Conservation (phyloP, 2,888 invertebrate species). For the Gastrophysa polygoni region DNA sequence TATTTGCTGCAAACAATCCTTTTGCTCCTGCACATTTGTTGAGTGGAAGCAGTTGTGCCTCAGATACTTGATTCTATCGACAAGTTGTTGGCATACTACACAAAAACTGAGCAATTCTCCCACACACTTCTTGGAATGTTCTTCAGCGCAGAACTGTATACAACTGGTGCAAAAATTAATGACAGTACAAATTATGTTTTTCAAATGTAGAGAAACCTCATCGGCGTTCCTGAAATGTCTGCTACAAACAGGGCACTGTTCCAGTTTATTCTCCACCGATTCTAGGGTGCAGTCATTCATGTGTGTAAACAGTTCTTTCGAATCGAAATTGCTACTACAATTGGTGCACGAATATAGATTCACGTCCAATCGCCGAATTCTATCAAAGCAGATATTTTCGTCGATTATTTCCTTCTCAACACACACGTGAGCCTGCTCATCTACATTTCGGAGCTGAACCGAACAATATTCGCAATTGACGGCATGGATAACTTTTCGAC, state of each 20-base stretch:
- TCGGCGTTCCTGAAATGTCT: neutral
- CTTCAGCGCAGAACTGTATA: neutral
- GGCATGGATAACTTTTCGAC: too few species aligned
- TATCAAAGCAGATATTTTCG: too few species aligned
- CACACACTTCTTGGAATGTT: neutral
- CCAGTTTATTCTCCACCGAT: neutral
- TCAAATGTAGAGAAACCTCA: neutral
- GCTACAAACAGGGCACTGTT: neutral
- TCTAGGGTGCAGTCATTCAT: neutral
- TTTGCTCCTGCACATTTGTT: neutral
- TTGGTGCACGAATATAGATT: neutral
- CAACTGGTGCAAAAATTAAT: constrained; percentile 3
- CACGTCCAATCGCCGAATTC: neutral
- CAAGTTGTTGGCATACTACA: neutral
- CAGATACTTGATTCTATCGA: neutral
- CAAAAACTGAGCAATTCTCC: neutral
- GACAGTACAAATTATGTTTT: neutral
- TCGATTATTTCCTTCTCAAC: too few species aligned
- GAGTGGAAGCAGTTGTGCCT: constrained; percentile 9
- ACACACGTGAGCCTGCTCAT: too few species aligned
- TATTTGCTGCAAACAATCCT: neutral
- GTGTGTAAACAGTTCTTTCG: neutral
- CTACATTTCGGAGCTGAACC: too few species aligned
- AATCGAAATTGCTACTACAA: neutral
- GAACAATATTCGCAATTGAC: too few species aligned